Evolutionary conservation across 2,888 invertebrate genomes (phyloP).

Genomic region (Pheosia tremula): DNA sequence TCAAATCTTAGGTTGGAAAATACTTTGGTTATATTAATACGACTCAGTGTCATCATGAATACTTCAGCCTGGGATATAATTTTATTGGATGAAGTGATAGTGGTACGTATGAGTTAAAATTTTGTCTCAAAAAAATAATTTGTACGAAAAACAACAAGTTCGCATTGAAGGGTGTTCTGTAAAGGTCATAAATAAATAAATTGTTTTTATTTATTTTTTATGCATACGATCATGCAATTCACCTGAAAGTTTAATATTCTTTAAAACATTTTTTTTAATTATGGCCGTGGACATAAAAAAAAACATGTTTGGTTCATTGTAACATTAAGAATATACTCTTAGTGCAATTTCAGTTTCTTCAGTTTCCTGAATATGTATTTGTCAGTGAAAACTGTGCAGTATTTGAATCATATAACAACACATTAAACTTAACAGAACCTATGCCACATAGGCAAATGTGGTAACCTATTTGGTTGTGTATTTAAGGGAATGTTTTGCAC

Average conservation of each 20-base stretch:
- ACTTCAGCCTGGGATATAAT: slow-evolving; percentile 46
- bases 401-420: neutral
- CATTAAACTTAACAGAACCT: slow-evolving; percentile 12
- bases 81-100: slow-evolving; percentile 70
- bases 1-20: slow-evolving; percentile 56
- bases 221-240: neutral
- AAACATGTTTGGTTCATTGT: neutral
- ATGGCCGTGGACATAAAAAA: neutral
- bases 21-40: slow-evolving; percentile 65
- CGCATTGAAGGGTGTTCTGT: slow-evolving; percentile 44
- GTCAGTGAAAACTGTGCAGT: neutral
- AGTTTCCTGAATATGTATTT: neutral
- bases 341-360: too few relatives aligned
- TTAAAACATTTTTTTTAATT: slow-evolving; percentile 5
- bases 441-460: slow-evolving; percentile 28
- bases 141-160: slow-evolving; percentile 35
- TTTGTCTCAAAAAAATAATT: slow-evolving; percentile 1
- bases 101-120: slow-evolving; percentile 62
- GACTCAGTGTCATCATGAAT: slow-evolving; percentile 54
- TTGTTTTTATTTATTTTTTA: slow-evolving; percentile 14
- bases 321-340: neutral
- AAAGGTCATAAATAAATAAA: slow-evolving; percentile 55
- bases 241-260: neutral
- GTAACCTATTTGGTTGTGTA: neutral
- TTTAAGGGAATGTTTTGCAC: neutral